Conservation (phyloP, 2,797 vertebrate genomes). For the Peromyscus aztecus region DNA sequence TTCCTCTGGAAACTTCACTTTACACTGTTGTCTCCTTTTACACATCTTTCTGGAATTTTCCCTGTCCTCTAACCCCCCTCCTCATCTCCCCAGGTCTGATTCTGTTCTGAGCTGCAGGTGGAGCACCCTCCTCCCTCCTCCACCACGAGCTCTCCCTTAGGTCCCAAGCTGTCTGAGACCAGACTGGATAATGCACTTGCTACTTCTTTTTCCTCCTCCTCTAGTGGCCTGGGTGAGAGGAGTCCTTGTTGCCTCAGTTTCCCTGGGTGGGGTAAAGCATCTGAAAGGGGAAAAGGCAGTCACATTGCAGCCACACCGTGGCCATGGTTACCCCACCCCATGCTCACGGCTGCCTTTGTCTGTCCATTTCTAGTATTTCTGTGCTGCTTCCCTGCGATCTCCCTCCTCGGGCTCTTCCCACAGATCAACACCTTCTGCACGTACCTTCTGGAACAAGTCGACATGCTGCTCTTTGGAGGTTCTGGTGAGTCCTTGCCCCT, state of each 20-base stretch:
- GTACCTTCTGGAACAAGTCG: constrained; percentile 97
- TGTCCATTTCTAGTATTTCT: constrained; percentile 91
- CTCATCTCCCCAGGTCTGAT: no score
- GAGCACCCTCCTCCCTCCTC: background rate
- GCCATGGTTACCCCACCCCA: rapidly evolving
- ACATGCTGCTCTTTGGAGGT: constrained; percentile 97
- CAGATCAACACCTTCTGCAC: constrained; percentile 98
- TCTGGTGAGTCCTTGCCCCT: constrained; percentile 91
- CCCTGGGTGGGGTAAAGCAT: rapidly evolving
- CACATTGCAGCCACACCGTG: rapidly evolving
- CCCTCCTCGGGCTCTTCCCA: constrained; percentile 97
- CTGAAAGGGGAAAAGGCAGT: no score
- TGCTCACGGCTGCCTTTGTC: background rate
- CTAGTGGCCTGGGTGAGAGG: no score
- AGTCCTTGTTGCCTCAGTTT: no score
- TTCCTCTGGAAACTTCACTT: background rate
- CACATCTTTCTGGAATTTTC: rapidly evolving
- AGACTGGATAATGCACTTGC: background rate
- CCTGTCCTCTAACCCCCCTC: rapidly evolving
- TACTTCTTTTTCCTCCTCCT: background rate
- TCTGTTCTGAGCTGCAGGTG: background rate
- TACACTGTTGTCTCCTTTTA: background rate
- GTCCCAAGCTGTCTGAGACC: background rate
- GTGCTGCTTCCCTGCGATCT: constrained; percentile 96
- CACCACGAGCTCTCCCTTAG: no score